Base-by-base conservation (phyloP, 2,113 vertebrate genomes). In the Leucopsar rothschildi region DNA sequence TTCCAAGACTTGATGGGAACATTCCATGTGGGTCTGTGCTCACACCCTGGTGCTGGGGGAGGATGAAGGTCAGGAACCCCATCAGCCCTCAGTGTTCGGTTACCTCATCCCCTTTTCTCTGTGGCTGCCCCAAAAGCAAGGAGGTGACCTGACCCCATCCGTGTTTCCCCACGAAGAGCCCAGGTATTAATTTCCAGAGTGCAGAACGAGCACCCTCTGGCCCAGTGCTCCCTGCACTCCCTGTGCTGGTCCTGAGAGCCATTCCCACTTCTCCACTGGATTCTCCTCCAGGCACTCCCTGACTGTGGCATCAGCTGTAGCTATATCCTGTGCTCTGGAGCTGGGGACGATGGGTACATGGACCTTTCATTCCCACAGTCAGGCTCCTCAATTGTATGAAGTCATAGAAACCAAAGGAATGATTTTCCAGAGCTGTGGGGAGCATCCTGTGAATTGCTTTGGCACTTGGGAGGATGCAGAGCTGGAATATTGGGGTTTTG, bases 401-500 rank as follows among this genome's bases (percentile, higher is more conserved):
- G 50, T 25, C 78, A 45, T 1, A 22, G 42, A 47, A 19, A 63
- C 17, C 33, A 70, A 57, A 70, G 47, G 40, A 61, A 70, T 55
- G 29, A 18, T 61, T 75, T 63, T 39, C 18, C 11, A 84, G 65
- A 85, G 64, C 22, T 45, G 28, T 40, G 81, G 39, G 61, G 28
- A 56, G 20, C 3, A 1, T 28, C 21, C 49, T 39, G 10, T 33
- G 15, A 52, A 29, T 37, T 57, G 53, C 28, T 78, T 53, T 56
- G 31, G 40, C 10, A 6, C 15, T 37, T 28, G 40, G 28, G 55
- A 79, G 19, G 21, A 15, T 55, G 68, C 37, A 64, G 72, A 45
- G 53, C 15, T 39, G 55, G 35, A 64, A 25, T 5, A 0, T 3
- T 2, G 4, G 37, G 9, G 5, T 15, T 5, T 0, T 3, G 29